A percentile compares a stretch with the other conserved stretches of the same genome.
phyloP scores from a whole-genome alignment of 2,888 invertebrate species.

The Seira ritae region DNA sequence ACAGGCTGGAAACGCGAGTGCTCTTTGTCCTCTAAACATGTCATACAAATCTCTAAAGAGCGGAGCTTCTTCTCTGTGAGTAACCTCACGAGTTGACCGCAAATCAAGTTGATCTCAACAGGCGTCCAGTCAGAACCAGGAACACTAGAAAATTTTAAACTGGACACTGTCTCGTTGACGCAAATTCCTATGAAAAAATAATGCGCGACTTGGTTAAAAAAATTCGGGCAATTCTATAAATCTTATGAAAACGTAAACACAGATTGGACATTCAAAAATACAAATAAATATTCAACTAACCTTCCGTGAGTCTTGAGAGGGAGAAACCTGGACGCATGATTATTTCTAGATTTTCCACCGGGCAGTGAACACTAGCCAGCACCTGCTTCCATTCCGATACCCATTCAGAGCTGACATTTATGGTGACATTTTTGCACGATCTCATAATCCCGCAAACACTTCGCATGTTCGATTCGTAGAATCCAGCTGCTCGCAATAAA shows the following conservation, averaged over 20 bases:
- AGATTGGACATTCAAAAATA: conserved; percentile 74
- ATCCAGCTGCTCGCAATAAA: conserved; percentile 78
- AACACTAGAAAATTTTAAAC: conserved; percentile 75
- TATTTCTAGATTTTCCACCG: conserved; percentile 73
- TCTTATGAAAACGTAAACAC: no score
- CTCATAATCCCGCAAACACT: conserved; percentile 78
- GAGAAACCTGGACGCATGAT: conserved; percentile 73
- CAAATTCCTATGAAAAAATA: conserved; percentile 73
- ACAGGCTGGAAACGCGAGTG: conserved; percentile 78
- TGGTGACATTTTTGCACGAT: conserved; percentile 74
- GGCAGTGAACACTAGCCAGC: conserved; percentile 73
- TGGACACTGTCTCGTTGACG: conserved; percentile 78
- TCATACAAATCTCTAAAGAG: conserved; percentile 78
- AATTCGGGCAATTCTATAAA: no score
- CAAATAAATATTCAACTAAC: conserved; percentile 35
- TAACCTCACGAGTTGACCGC: conserved; percentile 69
- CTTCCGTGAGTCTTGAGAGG: conserved; percentile 69
- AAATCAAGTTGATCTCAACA: conserved; percentile 76
- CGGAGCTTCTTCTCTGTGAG: conserved; percentile 77
- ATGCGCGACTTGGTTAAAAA: no score
- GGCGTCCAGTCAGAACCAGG: conserved; percentile 79
- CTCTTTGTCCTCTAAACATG: conserved; percentile 78
- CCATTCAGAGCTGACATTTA: conserved; percentile 71
- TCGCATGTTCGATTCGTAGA: conserved; percentile 78
- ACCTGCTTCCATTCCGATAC: conserved; percentile 72